Conservation (phyloP, 2,113 vertebrate genomes). For the Grammomys surdaster region DNA sequence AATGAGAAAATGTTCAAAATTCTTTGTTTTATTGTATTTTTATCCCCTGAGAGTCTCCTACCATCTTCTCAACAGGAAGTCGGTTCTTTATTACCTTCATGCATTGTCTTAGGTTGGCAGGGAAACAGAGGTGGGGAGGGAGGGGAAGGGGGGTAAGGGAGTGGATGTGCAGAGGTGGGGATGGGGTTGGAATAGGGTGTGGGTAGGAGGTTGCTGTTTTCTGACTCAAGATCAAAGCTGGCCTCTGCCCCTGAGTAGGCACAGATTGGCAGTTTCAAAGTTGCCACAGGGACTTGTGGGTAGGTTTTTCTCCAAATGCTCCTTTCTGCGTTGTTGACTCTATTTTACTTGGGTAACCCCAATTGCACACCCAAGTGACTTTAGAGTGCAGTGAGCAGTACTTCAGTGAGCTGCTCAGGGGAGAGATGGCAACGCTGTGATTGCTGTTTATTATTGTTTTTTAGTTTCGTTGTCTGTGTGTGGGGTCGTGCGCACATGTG, state of each 20-base stretch:
- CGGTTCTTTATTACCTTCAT: background rate
- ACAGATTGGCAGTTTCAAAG: background rate
- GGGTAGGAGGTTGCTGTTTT: background rate
- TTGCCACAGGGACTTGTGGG: background rate
- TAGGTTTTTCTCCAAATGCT: slow-evolving; percentile 14
- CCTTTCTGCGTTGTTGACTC: background rate
- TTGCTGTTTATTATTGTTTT: background rate
- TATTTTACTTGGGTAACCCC: background rate
- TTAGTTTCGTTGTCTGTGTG: background rate
- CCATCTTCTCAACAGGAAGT: background rate
- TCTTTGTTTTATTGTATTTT: background rate
- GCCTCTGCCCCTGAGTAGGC: background rate
- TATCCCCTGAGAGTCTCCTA: background rate
- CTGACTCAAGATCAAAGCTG: slow-evolving; percentile 35
- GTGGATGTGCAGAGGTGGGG: background rate
- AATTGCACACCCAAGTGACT: background rate
- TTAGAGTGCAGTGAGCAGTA: background rate
- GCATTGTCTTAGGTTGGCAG: background rate
- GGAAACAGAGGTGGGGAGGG: background rate
- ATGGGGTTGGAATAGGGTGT: background rate
- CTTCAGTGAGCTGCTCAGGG: background rate
- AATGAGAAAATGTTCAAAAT: background rate
- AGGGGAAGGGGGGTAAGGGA: no score
- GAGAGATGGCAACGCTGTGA: background rate
- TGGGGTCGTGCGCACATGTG: background rate